A percentile compares a stretch with the other conserved stretches of the same genome.
Conservation (phyloP, 2,113 vertebrate genomes). For the Cricetomys ansorgei region DNA sequence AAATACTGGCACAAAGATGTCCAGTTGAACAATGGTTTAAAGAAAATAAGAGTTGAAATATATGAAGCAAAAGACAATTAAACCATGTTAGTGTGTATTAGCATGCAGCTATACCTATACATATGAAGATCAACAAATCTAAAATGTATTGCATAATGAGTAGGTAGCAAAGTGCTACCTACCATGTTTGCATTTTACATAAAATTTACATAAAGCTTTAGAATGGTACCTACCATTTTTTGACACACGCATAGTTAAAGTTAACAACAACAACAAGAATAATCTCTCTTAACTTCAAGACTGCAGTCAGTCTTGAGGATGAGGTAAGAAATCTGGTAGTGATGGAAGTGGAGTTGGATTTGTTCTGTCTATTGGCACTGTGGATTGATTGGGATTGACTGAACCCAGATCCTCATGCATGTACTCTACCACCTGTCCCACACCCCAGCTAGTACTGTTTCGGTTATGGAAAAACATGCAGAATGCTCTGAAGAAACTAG, state of each 20-base stretch:
- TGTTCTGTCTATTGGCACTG: not conserved
- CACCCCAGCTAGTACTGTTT: not conserved
- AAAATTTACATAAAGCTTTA: constrained; percentile 22
- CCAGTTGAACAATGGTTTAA: constrained; percentile 1
- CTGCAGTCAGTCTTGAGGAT: not conserved
- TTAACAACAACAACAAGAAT: not conserved
- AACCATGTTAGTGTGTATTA: not conserved
- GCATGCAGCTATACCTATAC: not conserved
- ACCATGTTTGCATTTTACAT: not conserved
- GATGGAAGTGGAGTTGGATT: not conserved
- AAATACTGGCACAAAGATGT: not conserved
- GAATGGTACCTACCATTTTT: not conserved
- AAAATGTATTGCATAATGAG: not conserved
- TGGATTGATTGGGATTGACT: too few relatives aligned
- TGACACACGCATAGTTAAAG: not conserved
- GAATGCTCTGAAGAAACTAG: constrained; percentile 2
- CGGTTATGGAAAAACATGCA: not conserved
- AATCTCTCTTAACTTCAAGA: not conserved
- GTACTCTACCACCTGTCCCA: too few relatives aligned
- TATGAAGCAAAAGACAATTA: not conserved
- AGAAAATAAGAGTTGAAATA: constrained; percentile 31
- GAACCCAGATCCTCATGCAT: not conserved
- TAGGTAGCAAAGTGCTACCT: not conserved
- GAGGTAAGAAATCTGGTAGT: not conserved
- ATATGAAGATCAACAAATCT: not conserved